These are phyloP conservation scores for Trisateles emortualis DNA, from an alignment of 2,888 invertebrate species.

Conservation along the genomic window DNA sequence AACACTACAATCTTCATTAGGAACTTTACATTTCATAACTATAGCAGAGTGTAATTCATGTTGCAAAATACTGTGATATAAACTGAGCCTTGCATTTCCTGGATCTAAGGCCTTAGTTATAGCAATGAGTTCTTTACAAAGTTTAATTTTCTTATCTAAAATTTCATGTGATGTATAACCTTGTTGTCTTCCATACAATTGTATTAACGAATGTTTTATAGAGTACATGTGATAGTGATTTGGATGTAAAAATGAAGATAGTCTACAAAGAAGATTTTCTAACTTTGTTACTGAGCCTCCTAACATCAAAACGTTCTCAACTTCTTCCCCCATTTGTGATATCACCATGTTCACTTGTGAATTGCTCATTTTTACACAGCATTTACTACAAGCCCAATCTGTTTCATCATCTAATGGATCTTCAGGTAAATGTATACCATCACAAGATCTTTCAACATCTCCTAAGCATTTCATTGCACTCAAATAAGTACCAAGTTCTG, in stretches of 20 bases:
- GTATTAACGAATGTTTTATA: slow-evolving; percentile 93
- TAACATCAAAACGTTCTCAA: slow-evolving; percentile 88
- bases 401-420: slow-evolving; percentile 90
- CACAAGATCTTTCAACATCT: slow-evolving; percentile 86
- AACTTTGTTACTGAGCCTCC: slow-evolving; percentile 88
- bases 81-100: slow-evolving; percentile 90
- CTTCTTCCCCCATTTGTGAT: slow-evolving; percentile 92
- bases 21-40: slow-evolving; percentile 79
- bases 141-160: slow-evolving; percentile 88
- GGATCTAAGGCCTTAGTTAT: slow-evolving; percentile 90
- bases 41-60: slow-evolving; percentile 90
- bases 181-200: slow-evolving; percentile 91
- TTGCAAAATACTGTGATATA: slow-evolving; percentile 92
- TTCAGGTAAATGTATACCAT: slow-evolving; percentile 90
- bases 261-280: slow-evolving; percentile 89
- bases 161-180: slow-evolving; percentile 88
- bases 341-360: slow-evolving; percentile 89
- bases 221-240: slow-evolving; percentile 95
- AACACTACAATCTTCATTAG: slow-evolving; percentile 61
- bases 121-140: slow-evolving; percentile 89
- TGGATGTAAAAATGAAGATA: slow-evolving; percentile 92
- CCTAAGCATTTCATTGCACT: slow-evolving; percentile 90
- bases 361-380: slow-evolving; percentile 88
- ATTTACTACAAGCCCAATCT: slow-evolving; percentile 92
- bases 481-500: slow-evolving; percentile 92